Percentiles rank a stretch among this genome's conserved stretches.
Evolutionary conservation across 2,888 invertebrate species (phyloP).

Genomic region (Archips xylosteana): DNA sequence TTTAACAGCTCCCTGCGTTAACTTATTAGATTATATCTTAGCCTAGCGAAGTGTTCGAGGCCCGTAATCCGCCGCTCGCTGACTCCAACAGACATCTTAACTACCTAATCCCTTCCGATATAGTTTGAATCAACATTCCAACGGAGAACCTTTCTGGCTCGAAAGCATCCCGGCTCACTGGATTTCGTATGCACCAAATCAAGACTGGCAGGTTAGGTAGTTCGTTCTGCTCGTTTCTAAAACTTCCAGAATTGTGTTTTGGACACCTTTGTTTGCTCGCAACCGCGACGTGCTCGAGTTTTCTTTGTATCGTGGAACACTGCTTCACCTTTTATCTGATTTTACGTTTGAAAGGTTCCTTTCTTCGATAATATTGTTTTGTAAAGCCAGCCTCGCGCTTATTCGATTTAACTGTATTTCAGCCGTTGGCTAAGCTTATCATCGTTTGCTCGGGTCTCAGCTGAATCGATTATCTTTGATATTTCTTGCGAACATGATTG

Average conservation of each 20-base stretch:
- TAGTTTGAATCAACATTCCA: conserved; percentile 5
- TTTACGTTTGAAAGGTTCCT: conserved; percentile 18
- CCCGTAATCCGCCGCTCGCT: conserved; percentile 16
- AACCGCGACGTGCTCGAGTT: conserved; percentile 20
- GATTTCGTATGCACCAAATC: conserved; percentile 12
- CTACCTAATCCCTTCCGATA: conserved; percentile 5
- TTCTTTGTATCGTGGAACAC: conserved; percentile 10
- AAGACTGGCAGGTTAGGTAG: neutral
- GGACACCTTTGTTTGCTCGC: conserved; percentile 19
- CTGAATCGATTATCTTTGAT: conserved; percentile 43
- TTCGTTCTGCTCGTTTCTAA: neutral
- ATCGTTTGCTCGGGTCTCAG: conserved; percentile 37
- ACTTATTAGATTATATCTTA: conserved; percentile 49
- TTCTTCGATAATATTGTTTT: conserved; percentile 25
- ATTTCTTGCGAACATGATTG: conserved; percentile 43
- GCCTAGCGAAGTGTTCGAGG: conserved; percentile 8
- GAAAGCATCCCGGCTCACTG: neutral
- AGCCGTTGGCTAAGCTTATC: conserved; percentile 36
- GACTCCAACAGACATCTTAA: conserved; percentile 5
- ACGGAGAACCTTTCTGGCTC: neutral
- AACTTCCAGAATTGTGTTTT: conserved; percentile 21
- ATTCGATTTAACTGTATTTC: conserved; percentile 30
- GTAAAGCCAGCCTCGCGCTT: conserved; percentile 25
- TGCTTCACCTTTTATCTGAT: conserved; percentile 28
- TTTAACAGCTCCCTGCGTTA: conserved; percentile 49